These are phyloP conservation scores for Hemitrygon akajei DNA, from an alignment of 2,797 vertebrate species.

Conservation along the genomic window DNA sequence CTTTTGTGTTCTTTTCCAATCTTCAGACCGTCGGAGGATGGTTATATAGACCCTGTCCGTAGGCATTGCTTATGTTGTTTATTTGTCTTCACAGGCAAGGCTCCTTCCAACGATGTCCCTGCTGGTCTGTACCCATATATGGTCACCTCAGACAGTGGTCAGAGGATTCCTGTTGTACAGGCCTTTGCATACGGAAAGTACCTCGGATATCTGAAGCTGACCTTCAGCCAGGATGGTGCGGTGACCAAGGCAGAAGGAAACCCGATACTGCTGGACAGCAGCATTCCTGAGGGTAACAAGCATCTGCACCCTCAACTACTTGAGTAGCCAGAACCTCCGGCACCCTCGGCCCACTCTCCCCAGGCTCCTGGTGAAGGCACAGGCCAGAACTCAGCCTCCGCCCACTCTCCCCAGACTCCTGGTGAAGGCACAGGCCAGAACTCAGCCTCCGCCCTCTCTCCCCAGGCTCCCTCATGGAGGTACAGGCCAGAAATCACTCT, in stretches of 20 bases:
- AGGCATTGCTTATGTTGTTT: neutral
- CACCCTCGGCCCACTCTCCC: too few relatives aligned
- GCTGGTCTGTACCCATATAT: conserved; percentile 73
- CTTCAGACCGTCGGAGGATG: neutral
- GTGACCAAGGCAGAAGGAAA: conserved; percentile 69
- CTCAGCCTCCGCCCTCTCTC: too few relatives aligned
- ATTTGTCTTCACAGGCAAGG: conserved; percentile 55
- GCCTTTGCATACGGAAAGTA: conserved; percentile 93
- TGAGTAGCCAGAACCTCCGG: too few relatives aligned
- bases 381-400: too few relatives aligned
- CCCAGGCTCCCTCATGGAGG: too few relatives aligned
- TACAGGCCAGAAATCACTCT: too few relatives aligned
- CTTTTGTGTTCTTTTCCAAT: too few relatives aligned
- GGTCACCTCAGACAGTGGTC: conserved; percentile 66
- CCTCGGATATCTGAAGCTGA: conserved; percentile 74
- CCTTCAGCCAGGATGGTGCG: conserved; percentile 69
- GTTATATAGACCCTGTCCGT: neutral
- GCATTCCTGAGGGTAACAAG: conserved; percentile 64
- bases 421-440: too few relatives aligned
- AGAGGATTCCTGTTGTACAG: conserved; percentile 80
- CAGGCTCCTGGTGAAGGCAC: too few relatives aligned
- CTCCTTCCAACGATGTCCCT: conserved; percentile 70
- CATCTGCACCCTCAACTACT: neutral
- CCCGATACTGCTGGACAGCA: conserved; percentile 76
- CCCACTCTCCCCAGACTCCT: too few relatives aligned